Conservation (phyloP, 2,113 vertebrate genomes). For the Dasypus novemcinctus region DNA sequence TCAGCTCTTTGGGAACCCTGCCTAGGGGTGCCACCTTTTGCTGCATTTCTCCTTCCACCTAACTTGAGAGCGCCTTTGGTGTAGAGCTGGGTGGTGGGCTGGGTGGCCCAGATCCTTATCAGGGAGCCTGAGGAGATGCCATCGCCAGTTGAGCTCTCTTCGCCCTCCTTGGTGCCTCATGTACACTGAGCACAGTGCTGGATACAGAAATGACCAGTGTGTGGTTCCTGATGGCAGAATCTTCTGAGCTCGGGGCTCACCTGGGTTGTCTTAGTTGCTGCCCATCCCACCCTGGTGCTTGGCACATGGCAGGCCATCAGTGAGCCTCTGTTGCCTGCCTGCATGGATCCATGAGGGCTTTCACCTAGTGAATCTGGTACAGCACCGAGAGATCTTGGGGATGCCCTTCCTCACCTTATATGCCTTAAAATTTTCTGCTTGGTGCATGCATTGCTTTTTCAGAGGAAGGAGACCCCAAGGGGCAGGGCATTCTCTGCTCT, state of each 20-base stretch:
- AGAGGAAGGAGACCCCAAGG: background rate
- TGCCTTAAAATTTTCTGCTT: background rate
- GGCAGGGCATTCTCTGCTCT: background rate
- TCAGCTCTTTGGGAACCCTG: background rate
- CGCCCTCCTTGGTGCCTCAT: background rate
- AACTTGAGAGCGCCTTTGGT: background rate
- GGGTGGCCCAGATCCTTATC: background rate
- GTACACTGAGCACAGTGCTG: background rate
- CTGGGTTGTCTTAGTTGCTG: background rate
- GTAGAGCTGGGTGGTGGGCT: background rate
- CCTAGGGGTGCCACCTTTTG: background rate
- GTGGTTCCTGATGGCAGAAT: background rate
- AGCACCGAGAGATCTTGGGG: background rate
- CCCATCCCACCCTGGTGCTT: background rate
- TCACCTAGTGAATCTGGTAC: background rate
- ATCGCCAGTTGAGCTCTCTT: background rate
- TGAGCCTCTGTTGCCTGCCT: background rate
- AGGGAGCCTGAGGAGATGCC: background rate
- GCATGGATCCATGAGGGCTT: background rate
- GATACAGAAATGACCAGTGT: background rate
- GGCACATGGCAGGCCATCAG: background rate
- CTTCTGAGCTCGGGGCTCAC: background rate
- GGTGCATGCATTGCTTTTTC: background rate
- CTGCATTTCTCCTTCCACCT: background rate
- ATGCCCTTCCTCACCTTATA: background rate